Conservation (phyloP, 2,113 vertebrate genomes). For the Lasiurus borealis region DNA sequence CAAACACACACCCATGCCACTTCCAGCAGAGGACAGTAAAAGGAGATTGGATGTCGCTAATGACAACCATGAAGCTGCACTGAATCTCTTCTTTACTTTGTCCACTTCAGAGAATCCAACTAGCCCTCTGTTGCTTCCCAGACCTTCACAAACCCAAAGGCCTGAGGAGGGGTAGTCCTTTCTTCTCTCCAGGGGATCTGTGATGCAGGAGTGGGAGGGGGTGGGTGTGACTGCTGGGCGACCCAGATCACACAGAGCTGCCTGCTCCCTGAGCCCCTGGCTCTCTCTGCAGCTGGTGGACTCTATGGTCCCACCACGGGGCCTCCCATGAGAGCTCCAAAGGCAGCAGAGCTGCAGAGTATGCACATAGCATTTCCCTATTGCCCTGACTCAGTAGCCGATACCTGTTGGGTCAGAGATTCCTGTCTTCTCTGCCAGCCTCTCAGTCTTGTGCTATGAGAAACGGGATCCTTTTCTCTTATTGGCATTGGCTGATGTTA, state of each 20-base stretch:
- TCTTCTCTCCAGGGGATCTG: neutral
- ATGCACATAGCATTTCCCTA: neutral
- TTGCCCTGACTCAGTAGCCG: neutral
- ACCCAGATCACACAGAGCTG: neutral
- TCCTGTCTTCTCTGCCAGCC: neutral
- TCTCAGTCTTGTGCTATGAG: neutral
- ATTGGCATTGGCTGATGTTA: rapidly evolving
- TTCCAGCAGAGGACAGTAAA: neutral
- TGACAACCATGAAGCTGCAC: rapidly evolving
- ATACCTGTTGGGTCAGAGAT: neutral
- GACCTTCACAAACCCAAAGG: neutral
- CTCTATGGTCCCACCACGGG: neutral
- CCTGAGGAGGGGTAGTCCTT: neutral
- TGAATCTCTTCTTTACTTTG: neutral
- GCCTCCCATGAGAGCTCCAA: neutral
- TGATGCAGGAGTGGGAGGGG: neutral
- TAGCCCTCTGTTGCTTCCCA: neutral
- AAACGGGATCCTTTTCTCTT: neutral
- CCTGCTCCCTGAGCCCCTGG: neutral
- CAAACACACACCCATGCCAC: neutral
- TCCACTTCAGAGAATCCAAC: rapidly evolving
- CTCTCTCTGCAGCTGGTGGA: neutral
- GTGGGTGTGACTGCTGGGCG: neutral
- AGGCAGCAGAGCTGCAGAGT: neutral
- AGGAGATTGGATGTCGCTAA: rapidly evolving